A percentile compares a stretch with the other conserved stretches of the same genome.
phyloP scores from a whole-genome alignment of 2,888 invertebrate species.

The Oscheius sp. region DNA sequence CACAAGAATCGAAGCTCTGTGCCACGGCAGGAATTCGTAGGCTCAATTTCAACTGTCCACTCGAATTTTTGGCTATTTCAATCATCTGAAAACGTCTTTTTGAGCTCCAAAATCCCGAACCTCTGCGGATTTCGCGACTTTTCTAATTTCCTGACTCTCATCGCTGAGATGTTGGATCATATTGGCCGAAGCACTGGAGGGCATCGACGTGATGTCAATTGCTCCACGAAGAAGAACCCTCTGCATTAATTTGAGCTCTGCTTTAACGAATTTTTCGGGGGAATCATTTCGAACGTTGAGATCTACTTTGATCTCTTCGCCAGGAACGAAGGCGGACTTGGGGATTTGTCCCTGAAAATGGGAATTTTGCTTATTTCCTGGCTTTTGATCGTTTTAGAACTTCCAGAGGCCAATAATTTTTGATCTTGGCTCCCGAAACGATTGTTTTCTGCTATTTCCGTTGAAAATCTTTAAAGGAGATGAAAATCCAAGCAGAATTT shows the following conservation, averaged over 20 bases:
- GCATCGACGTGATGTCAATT: slow-evolving; percentile 14
- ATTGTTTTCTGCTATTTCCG: too few relatives aligned
- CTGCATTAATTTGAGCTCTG: slow-evolving; percentile 14
- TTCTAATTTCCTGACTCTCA: slow-evolving; percentile 19
- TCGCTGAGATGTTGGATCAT: slow-evolving; percentile 14
- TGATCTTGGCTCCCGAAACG: too few relatives aligned
- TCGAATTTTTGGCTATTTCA: slow-evolving; percentile 4
- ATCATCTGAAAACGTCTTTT: background rate
- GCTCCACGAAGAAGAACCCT: slow-evolving; percentile 19
- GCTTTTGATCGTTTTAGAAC: too few relatives aligned
- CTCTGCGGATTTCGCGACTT: slow-evolving; percentile 24
- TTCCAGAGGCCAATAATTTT: too few relatives aligned
- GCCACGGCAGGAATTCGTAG: slow-evolving; percentile 11
- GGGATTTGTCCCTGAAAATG: background rate
- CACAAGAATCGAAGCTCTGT: slow-evolving; percentile 16
- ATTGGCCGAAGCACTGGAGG: slow-evolving; percentile 9
- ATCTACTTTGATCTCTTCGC: slow-evolving; percentile 16
- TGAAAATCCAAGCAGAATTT: too few relatives aligned
- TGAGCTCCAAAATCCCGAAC: background rate
- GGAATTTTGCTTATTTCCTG: background rate
- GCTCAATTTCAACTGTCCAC: background rate
- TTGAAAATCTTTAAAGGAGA: too few relatives aligned
- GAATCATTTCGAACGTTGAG: slow-evolving; percentile 6
- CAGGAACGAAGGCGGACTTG: slow-evolving; percentile 2
- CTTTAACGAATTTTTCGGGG: slow-evolving; percentile 14